These are phyloP conservation scores for Mellilla xanthometata DNA, from an alignment of 2,888 invertebrate genomes.

Conservation along the genomic window DNA sequence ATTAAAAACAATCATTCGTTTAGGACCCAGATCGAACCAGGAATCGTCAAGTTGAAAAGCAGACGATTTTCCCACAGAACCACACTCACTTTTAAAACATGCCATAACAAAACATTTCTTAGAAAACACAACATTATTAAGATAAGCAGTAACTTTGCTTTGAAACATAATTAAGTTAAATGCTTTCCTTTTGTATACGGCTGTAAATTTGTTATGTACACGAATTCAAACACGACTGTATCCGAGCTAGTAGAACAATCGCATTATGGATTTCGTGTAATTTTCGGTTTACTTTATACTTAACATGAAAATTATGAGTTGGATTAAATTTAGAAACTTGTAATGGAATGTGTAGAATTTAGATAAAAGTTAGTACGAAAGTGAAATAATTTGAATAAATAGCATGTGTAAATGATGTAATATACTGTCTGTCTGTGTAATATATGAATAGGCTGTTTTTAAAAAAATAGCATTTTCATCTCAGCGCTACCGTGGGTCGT, in stretches of 20 bases:
- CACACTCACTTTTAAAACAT: slow-evolving; percentile 11
- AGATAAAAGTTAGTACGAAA: no score
- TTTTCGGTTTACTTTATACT: slow-evolving; percentile 11
- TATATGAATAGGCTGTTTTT: no score
- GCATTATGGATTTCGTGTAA: slow-evolving; percentile 16
- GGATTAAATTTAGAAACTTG: slow-evolving; percentile 6
- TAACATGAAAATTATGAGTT: slow-evolving; percentile 10
- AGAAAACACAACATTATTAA: slow-evolving; percentile 17
- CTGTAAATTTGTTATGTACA: slow-evolving; percentile 22
- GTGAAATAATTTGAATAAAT: no score
- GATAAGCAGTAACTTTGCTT: slow-evolving; percentile 22
- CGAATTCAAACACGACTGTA: slow-evolving; percentile 22
- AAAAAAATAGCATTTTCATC: no score
- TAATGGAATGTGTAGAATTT: background rate
- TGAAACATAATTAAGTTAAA: slow-evolving; percentile 30
- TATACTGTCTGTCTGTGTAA: no score
- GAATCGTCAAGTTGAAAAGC: no score
- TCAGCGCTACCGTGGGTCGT: no score
- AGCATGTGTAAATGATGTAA: no score
- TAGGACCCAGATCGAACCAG: no score
- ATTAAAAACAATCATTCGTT: no score
- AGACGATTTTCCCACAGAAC: no score
- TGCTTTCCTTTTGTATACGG: slow-evolving; percentile 23
- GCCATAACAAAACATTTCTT: slow-evolving; percentile 18
- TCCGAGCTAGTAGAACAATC: slow-evolving; percentile 12